Conservation (phyloP, 2,888 invertebrate genomes). For the Macaria liturata region DNA sequence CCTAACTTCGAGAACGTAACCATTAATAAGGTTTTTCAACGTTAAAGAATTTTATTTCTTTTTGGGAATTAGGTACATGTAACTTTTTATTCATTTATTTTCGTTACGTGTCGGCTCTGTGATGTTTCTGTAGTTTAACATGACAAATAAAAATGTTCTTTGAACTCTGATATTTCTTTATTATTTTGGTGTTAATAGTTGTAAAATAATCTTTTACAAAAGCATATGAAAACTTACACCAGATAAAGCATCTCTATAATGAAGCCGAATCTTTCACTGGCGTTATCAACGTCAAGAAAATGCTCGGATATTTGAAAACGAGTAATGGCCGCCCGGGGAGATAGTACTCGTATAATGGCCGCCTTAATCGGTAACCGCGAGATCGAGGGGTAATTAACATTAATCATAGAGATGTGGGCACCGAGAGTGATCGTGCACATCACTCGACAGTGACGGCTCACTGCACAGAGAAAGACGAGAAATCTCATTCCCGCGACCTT, state of each 20-base stretch:
- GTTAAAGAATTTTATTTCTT: no score
- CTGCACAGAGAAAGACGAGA: constrained; percentile 17
- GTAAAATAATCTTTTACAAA: no score
- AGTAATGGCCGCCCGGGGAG: constrained; percentile 65
- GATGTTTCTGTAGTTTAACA: no score
- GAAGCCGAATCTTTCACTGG: constrained; percentile 21
- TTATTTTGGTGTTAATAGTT: no score
- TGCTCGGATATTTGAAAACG: constrained; percentile 47
- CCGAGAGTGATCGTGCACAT: constrained; percentile 67
- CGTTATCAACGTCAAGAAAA: constrained; percentile 33
- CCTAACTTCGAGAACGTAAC: no score
- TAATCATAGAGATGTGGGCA: constrained; percentile 71
- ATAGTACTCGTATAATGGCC: constrained; percentile 56
- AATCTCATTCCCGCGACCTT: neutral
- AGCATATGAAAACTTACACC: no score
- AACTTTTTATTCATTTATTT: no score
- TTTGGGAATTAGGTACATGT: no score
- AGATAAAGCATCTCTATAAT: constrained; percentile 4
- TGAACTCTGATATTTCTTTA: no score
- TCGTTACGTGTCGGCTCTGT: no score
- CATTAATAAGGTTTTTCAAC: no score
- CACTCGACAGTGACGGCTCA: constrained; percentile 46
- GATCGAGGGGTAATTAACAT: constrained; percentile 76
- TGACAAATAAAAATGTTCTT: no score
- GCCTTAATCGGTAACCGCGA: constrained; percentile 67